These are phyloP conservation scores for Siphamia tubifer DNA, from an alignment of 2,113 vertebrate species.

Conservation along the genomic window DNA sequence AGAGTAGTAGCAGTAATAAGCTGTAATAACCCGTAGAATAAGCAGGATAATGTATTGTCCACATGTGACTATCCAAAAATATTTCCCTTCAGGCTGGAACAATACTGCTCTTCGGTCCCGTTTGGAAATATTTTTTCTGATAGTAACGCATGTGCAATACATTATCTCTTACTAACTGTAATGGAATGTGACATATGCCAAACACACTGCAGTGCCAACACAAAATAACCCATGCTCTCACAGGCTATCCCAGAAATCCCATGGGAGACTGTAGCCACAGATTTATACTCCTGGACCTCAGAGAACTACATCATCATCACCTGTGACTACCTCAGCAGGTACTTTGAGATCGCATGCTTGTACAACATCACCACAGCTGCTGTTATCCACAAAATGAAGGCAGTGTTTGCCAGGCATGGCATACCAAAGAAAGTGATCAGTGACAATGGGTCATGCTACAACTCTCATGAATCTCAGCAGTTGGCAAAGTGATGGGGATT, in stretches of 20 bases:
- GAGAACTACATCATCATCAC: background rate
- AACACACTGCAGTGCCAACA: background rate
- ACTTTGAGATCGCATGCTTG: background rate
- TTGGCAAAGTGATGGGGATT: background rate
- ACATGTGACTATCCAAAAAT: no score
- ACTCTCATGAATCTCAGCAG: background rate
- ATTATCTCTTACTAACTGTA: no score
- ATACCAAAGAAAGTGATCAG: background rate
- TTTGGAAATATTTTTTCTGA: no score
- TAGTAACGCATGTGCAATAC: no score
- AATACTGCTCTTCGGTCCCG: no score
- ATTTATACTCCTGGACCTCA: background rate
- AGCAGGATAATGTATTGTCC: no score
- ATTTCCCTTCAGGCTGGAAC: no score
- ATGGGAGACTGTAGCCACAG: background rate
- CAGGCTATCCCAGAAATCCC: background rate
- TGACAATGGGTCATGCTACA: background rate
- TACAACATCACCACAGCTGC: background rate
- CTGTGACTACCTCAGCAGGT: background rate
- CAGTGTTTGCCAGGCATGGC: background rate
- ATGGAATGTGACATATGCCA: background rate
- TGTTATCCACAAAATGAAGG: background rate
- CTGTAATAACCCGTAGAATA: no score
- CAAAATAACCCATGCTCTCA: background rate
- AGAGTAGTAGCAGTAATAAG: no score